A percentile compares a stretch with the other conserved stretches of the same genome.
Evolutionary conservation across 2,113 vertebrate species (phyloP).

Genomic region (Callithrix jacchus): DNA sequence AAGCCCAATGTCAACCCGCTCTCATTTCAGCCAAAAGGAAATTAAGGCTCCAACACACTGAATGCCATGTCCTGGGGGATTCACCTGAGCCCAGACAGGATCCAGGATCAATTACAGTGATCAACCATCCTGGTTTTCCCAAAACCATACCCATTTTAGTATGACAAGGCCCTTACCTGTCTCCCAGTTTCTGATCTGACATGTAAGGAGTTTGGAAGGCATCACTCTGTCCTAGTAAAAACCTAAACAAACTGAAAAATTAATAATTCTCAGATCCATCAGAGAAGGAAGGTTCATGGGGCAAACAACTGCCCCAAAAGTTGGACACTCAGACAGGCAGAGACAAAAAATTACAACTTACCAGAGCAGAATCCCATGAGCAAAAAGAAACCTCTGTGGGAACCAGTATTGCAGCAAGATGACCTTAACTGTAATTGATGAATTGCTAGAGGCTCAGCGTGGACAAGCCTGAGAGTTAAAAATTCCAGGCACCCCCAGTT

Average conservation of each 20-base stretch:
- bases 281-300: neutral
- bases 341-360: neutral
- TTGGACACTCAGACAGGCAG: neutral
- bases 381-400: neutral
- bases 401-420: neutral
- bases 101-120: neutral
- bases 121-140: neutral
- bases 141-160: neutral
- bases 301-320: neutral
- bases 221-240: neutral
- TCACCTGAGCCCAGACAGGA: neutral
- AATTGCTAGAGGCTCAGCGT: neutral
- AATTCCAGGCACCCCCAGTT: neutral
- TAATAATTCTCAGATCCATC: neutral
- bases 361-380: neutral
- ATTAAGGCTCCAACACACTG: neutral
- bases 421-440: neutral
- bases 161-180: neutral
- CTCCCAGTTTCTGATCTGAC: neutral
- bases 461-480: neutral
- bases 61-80: neutral
- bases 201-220: neutral
- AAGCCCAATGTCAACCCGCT: neutral
- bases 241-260: neutral
- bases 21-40: neutral